Percentiles rank a stretch among this genome's conserved stretches.
Conservation (phyloP, 2,797 vertebrate species). For the Kryptolebias ocellatus region DNA sequence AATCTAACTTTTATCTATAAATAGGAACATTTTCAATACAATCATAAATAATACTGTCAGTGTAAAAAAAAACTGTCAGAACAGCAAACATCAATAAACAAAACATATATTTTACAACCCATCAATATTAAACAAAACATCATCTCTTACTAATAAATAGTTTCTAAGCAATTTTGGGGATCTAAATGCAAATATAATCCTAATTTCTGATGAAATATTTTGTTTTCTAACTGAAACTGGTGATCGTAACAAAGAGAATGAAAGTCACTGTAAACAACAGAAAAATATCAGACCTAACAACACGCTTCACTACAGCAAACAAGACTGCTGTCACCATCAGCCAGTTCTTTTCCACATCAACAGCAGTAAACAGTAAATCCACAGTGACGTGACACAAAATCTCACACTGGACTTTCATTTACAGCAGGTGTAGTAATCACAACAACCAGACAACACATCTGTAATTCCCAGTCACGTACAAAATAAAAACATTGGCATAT, state of each 20-base stretch:
- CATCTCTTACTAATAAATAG: slow-evolving; percentile 32
- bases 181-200: slow-evolving; percentile 9
- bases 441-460: slow-evolving; percentile 53
- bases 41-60: slow-evolving; percentile 74
- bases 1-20: slow-evolving; percentile 49
- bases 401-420: slow-evolving; percentile 41
- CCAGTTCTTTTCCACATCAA: slow-evolving; percentile 6
- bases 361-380: slow-evolving; percentile 14
- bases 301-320: slow-evolving; percentile 6
- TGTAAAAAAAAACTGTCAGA: slow-evolving; percentile 60
- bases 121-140: slow-evolving; percentile 31
- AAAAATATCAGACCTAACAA: slow-evolving; percentile 9
- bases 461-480: slow-evolving; percentile 56
- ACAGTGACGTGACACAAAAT: slow-evolving; percentile 19
- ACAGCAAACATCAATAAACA: slow-evolving; percentile 40
- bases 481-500: slow-evolving; percentile 66
- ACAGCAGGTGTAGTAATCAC: slow-evolving; percentile 17
- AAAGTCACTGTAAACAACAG: slow-evolving; percentile 22
- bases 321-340: not conserved
- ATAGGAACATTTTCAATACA: slow-evolving; percentile 47
- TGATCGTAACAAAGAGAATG: not conserved
- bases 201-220: not conserved
- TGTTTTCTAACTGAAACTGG: not conserved
- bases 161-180: slow-evolving; percentile 9
- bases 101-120: slow-evolving; percentile 6